Percentiles rank a stretch among this genome's conserved stretches.
These are phyloP conservation scores for Oligia latruncula DNA, from an alignment of 2,888 invertebrate genomes.

Conservation along the genomic window DNA sequence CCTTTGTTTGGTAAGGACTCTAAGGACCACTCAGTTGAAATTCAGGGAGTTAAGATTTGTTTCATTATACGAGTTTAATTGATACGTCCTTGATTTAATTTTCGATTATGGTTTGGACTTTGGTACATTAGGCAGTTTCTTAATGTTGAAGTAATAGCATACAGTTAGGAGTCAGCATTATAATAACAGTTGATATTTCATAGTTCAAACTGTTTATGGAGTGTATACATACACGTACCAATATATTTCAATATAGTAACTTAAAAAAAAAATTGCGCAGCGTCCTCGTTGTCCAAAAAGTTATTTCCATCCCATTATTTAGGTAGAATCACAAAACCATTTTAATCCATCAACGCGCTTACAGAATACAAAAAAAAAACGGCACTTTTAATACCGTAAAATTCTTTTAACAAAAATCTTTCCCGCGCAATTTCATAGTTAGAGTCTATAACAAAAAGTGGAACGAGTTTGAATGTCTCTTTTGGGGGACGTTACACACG, in stretches of 20 bases:
- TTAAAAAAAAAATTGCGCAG: neutral
- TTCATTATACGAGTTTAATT: conserved; percentile 64
- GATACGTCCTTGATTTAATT: conserved; percentile 58
- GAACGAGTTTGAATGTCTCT: conserved; percentile 75
- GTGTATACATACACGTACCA: neutral
- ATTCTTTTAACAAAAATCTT: conserved; percentile 67
- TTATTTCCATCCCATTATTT: conserved; percentile 15
- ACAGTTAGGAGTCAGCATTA: neutral
- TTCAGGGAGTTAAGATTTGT: conserved; percentile 76
- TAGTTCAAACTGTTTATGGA: neutral
- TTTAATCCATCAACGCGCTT: conserved; percentile 56
- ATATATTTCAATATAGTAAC: neutral
- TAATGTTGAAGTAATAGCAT: conserved; percentile 24
- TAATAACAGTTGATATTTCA: neutral
- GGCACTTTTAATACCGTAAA: conserved; percentile 46
- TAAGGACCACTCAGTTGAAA: conserved; percentile 65
- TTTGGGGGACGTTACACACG: conserved; percentile 77
- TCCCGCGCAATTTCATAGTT: conserved; percentile 65
- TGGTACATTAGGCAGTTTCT: conserved; percentile 13
- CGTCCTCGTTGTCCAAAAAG: neutral
- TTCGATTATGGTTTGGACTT: conserved; percentile 50
- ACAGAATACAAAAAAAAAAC: conserved; percentile 54
- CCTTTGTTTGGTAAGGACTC: conserved; percentile 75
- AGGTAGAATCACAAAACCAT: conserved; percentile 34
- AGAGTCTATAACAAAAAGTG: conserved; percentile 72